These are phyloP conservation scores for Penaeus monodon DNA, from an alignment of 2,888 invertebrate species.

Conservation along the genomic window DNA sequence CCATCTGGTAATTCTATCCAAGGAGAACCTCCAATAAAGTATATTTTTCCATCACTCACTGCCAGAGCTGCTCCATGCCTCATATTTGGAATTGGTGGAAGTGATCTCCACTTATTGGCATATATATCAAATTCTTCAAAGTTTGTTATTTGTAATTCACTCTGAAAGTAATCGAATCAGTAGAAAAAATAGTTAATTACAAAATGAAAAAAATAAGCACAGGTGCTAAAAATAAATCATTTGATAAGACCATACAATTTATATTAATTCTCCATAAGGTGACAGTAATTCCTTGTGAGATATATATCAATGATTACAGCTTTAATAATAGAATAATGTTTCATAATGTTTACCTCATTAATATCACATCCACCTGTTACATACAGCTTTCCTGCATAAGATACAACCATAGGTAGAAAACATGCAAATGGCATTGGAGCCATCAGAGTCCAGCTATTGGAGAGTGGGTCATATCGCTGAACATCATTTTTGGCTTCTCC, in stretches of 20 bases:
- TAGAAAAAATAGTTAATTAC: background rate
- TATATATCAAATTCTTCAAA: slow-evolving; percentile 53
- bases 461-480: slow-evolving; percentile 42
- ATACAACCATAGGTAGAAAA: slow-evolving; percentile 38
- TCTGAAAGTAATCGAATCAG: slow-evolving; percentile 9
- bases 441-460: slow-evolving; percentile 48
- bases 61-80: slow-evolving; percentile 45
- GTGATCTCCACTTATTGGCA: slow-evolving; percentile 41
- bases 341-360: slow-evolving; percentile 35
- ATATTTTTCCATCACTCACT: slow-evolving; percentile 36
- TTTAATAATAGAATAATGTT: too few species aligned
- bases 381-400: slow-evolving; percentile 43
- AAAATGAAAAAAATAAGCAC: background rate
- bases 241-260: too few species aligned
- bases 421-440: slow-evolving; percentile 41
- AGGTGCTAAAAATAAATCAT: too few species aligned
- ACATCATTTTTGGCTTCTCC: slow-evolving; percentile 24
- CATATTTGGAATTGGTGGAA: slow-evolving; percentile 36
- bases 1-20: slow-evolving; percentile 39
- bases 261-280: too few species aligned
- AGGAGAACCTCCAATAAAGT: slow-evolving; percentile 52
- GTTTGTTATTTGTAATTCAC: slow-evolving; percentile 43
- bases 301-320: too few species aligned
- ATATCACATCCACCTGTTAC: slow-evolving; percentile 37
- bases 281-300: too few species aligned